Conservation (phyloP, 2,113 vertebrate species). For the Paralichthys olivaceus region DNA sequence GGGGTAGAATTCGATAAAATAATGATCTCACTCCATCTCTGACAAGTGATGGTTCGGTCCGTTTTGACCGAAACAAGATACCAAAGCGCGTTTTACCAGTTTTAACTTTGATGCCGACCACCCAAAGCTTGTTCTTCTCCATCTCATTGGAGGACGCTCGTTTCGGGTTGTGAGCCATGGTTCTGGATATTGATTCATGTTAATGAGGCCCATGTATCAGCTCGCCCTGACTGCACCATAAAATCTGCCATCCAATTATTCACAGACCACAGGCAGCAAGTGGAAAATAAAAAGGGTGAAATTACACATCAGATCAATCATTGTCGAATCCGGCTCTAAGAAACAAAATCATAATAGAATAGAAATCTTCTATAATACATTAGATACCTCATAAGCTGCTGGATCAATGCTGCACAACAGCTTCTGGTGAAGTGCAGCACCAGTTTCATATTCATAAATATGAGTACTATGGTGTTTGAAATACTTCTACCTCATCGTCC, state of each 20-base stretch:
- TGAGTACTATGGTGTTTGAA: not conserved
- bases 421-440: conserved; percentile 1
- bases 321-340: conserved; percentile 6
- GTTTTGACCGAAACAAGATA: too few species aligned
- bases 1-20: too few species aligned
- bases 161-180: not conserved
- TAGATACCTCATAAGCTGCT: conserved; percentile 16
- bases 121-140: too few species aligned
- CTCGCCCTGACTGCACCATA: conserved; percentile 20
- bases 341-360: not conserved
- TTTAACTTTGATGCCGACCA: too few species aligned
- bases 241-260: conserved; percentile 43
- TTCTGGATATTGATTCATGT: conserved; percentile 18
- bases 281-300: conserved; percentile 24
- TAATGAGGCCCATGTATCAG: conserved; percentile 42
- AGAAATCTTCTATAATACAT: not conserved
- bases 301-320: conserved; percentile 33
- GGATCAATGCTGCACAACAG: not conserved
- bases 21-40: too few species aligned
- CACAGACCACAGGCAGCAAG: conserved; percentile 6
- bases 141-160: not conserved
- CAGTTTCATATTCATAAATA: conserved; percentile 23
- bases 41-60: too few species aligned
- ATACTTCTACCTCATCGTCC: too few species aligned
- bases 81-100: too few species aligned